Evolutionary conservation across 1,140 invertebrate genomes (phyloP).

Genomic region (Zaprionus capensis): DNA sequence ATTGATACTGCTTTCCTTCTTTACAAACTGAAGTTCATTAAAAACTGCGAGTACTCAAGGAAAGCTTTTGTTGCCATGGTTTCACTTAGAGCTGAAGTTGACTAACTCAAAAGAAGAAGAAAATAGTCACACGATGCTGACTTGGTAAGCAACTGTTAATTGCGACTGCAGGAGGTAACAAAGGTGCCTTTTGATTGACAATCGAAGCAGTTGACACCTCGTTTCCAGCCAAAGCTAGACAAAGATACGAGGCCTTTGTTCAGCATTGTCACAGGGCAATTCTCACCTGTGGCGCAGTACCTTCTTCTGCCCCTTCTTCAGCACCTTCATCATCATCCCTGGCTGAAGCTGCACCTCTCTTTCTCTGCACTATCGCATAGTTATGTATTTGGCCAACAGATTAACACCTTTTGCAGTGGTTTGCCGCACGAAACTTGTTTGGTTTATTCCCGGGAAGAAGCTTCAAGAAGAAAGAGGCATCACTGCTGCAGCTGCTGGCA

Average conservation of each 20-base stretch:
- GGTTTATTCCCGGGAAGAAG: not conserved
- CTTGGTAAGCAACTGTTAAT: conserved; percentile 18
- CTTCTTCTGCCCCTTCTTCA: too few relatives aligned
- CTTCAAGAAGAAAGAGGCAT: too few relatives aligned
- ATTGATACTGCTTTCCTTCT: too few relatives aligned
- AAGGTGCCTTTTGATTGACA: conserved; percentile 39
- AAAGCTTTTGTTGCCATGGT: not conserved
- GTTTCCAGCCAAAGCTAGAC: not conserved
- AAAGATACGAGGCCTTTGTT: conserved; percentile 32
- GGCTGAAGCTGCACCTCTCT: not conserved
- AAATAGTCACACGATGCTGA: not conserved
- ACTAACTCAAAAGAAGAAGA: not conserved
- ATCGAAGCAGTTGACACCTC: conserved; percentile 35
- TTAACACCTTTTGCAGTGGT: conserved; percentile 67
- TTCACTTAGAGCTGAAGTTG: not conserved
- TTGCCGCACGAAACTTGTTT: conserved; percentile 55
- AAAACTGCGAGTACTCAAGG: too few relatives aligned
- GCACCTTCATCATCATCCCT: too few relatives aligned
- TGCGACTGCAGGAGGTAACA: conserved; percentile 13
- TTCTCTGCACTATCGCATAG: not conserved
- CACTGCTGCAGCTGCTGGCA: conserved; percentile 9
- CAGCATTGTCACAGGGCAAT: conserved; percentile 16
- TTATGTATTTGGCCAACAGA: conserved; percentile 63
- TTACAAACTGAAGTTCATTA: too few relatives aligned
- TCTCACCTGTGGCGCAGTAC: not conserved